A percentile compares a stretch with the other conserved stretches of the same genome.
Conservation (phyloP, 2,797 vertebrate species). For the Erethizon dorsatum region DNA sequence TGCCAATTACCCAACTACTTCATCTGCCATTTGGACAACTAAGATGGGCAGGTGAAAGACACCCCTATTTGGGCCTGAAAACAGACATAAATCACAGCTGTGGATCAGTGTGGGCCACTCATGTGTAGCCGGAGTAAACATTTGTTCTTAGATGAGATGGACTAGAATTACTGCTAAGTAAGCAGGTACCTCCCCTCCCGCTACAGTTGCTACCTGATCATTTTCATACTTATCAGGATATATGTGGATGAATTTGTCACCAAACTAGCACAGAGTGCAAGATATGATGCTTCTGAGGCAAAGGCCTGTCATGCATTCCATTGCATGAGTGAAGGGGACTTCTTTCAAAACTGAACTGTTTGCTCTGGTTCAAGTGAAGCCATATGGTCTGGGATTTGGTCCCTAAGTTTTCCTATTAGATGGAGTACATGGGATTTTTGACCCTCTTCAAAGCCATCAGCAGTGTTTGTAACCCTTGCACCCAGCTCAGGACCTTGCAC, state of each 20-base stretch:
- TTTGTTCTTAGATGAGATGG: neutral
- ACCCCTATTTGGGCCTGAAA: neutral
- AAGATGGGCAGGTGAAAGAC: neutral
- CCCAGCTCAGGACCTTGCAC: neutral
- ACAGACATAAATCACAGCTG: neutral
- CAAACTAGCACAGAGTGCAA: neutral
- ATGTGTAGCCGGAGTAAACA: neutral
- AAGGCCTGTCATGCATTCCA: neutral
- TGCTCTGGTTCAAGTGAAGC: neutral
- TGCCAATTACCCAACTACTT: neutral
- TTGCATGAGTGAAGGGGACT: neutral
- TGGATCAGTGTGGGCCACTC: neutral
- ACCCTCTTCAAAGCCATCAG: neutral
- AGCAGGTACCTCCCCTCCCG: fast-evolving
- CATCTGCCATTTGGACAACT: conserved; percentile 17
- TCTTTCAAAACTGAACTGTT: neutral
- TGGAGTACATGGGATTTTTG: neutral
- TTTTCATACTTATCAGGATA: neutral
- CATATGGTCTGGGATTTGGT: neutral
- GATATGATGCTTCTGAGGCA: neutral
- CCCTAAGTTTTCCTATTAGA: neutral
- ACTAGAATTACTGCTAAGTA: neutral
- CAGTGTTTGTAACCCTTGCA: neutral
- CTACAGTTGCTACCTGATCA: too few species aligned
- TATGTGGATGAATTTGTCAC: neutral